phyloP scores from a whole-genome alignment of 1,140 invertebrate genomes.

The Idris sp. region DNA sequence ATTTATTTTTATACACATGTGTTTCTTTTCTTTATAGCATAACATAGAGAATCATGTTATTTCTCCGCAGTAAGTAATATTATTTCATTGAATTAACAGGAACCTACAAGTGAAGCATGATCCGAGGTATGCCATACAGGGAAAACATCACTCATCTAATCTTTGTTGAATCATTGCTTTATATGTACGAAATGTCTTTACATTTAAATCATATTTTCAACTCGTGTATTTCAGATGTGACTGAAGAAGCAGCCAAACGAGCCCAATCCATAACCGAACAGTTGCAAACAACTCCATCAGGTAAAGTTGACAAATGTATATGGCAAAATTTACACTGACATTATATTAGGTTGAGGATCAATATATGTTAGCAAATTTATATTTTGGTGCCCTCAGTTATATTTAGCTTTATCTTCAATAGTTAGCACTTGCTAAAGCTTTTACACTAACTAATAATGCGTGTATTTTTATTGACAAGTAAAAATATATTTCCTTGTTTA shows the following conservation, averaged over 20 bases:
- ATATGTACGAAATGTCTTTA: slow-evolving; percentile 67
- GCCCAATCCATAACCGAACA: slow-evolving; percentile 71
- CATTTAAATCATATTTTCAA: slow-evolving; percentile 51
- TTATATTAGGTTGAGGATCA: slow-evolving; percentile 72
- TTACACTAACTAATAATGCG: slow-evolving; percentile 74
- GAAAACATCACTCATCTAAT: slow-evolving; percentile 78
- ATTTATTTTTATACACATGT: slow-evolving; percentile 61
- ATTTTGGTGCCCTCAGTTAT: slow-evolving; percentile 79
- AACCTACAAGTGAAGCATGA: slow-evolving; percentile 76
- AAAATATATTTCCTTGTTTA: slow-evolving; percentile 10
- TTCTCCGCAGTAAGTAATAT: slow-evolving; percentile 73
- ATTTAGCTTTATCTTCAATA: slow-evolving; percentile 80
- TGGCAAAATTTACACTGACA: slow-evolving; percentile 60
- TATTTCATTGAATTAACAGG: slow-evolving; percentile 77
- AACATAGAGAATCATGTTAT: slow-evolving; percentile 70
- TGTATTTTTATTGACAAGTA: slow-evolving; percentile 74
- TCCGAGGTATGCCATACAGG: slow-evolving; percentile 77
- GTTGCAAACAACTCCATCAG: slow-evolving; percentile 66
- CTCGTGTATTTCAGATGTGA: slow-evolving; percentile 75
- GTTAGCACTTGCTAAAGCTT: slow-evolving; percentile 79
- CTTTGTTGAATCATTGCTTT: slow-evolving; percentile 78
- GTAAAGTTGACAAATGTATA: slow-evolving; percentile 65
- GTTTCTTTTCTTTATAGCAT: slow-evolving; percentile 68
- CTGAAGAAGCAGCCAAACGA: slow-evolving; percentile 74
- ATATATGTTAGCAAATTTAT: slow-evolving; percentile 72